phyloP scores from a whole-genome alignment of 2,797 vertebrate species.

The Merluccius polli region DNA sequence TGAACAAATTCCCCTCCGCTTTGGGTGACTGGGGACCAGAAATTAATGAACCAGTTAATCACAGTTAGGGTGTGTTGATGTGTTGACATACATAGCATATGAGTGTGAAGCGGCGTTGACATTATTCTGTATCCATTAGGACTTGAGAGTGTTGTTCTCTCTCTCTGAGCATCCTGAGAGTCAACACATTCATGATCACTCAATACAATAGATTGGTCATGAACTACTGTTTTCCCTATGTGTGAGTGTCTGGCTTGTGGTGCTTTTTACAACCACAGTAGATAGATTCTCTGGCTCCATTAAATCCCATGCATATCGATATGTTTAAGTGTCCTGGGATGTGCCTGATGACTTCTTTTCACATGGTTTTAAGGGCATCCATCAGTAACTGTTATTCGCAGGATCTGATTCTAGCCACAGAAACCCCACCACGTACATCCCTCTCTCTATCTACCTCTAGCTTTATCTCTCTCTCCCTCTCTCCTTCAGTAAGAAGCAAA shows the following conservation, averaged over 20 bases:
- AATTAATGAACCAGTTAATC: neutral
- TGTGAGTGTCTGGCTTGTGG: neutral
- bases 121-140: neutral
- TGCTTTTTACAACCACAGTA: constrained; percentile 1
- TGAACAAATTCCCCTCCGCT: neutral
- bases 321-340: constrained; percentile 20
- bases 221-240: neutral
- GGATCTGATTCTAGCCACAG: neutral
- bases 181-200: neutral
- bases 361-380: neutral
- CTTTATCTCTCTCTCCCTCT: neutral
- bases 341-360: constrained; percentile 23
- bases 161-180: neutral
- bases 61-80: neutral
- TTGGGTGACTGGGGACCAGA: neutral
- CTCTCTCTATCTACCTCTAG: neutral
- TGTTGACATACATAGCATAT: neutral
- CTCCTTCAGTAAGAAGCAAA: neutral
- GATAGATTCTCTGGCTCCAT: constrained; percentile 32
- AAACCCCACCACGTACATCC: neutral
- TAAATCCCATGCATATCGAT: constrained; percentile 50
- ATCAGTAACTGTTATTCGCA: neutral
- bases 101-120: neutral
- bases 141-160: neutral
- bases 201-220: neutral